Percentiles rank a stretch among this genome's conserved stretches.
These are phyloP conservation scores for Onthophagus sagittarius DNA, from an alignment of 2,888 invertebrate species.

Conservation along the genomic window DNA sequence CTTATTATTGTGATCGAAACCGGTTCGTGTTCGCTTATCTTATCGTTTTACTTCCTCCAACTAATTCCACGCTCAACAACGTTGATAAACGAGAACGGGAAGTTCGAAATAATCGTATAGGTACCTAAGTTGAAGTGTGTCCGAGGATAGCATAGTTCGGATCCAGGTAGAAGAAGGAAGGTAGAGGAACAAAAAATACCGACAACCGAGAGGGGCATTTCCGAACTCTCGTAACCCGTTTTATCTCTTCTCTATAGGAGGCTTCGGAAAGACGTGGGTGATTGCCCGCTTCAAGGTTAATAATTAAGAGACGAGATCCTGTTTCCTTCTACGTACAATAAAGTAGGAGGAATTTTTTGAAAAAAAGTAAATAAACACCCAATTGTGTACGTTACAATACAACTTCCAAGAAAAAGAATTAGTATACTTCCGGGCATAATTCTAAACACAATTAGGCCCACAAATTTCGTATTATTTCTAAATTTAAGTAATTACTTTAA, in stretches of 20 bases:
- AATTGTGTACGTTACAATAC: background rate
- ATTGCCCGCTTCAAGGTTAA: slow-evolving; percentile 34
- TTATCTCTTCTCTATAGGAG: slow-evolving; percentile 6
- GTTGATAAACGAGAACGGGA: background rate
- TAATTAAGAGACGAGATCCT: slow-evolving; percentile 23
- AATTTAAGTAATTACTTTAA: background rate
- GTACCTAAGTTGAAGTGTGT: background rate
- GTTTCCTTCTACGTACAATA: slow-evolving; percentile 3
- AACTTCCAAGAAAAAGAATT: no score
- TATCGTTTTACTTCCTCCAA: background rate
- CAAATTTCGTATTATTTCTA: no score
- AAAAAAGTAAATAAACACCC: background rate
- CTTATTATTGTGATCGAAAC: background rate
- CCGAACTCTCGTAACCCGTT: slow-evolving; percentile 22
- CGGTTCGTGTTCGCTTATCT: background rate
- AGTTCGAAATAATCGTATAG: background rate
- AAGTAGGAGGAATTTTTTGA: background rate
- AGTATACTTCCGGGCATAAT: no score
- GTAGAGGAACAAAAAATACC: background rate
- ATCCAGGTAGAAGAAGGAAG: background rate
- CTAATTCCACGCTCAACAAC: background rate
- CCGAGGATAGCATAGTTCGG: background rate
- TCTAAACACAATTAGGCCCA: no score
- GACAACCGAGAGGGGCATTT: slow-evolving; percentile 2
- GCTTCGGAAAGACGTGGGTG: slow-evolving; percentile 27